Evolutionary conservation across 2,888 invertebrate genomes (phyloP), one percentile per base, ranked within the genome.

Genomic region (Caradrina kadenii): DNA sequence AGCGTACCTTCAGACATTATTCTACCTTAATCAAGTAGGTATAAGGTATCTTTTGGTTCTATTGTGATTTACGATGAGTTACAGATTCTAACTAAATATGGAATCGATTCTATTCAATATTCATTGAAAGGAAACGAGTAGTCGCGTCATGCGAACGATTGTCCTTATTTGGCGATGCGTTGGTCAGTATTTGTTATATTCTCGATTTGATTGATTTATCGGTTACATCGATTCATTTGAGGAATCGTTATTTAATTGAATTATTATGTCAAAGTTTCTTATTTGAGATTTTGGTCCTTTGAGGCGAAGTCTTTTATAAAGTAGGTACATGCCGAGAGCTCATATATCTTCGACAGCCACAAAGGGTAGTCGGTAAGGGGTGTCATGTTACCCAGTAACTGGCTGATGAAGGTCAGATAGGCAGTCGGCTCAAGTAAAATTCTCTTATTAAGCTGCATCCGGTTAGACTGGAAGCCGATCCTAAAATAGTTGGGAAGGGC

Each of bases 31-130:
- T 1, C 0, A 0, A 5, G 8, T 8, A n/a, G 0, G 0, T 0
- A 56, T 78, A 80, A 69, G 61, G 82, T 52, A 21, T 62, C 58
- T 15, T 64, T 61, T 55, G 10, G 22, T 15, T 4, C n/a, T 35
- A 19, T 21, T 42, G 13, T 55, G 6, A 21, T 22, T 49, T 21
- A 61, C 15, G 26, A 35, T 59, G 55, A 63, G 56, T 59, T 75
- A 73, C 55, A 72, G 64, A 76, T 70, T 79, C 69, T 63, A 59
- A 76, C 84, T 84, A 80, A 77, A 82, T 82, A 83, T 73, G 82
- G 78, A 73, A 60, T 73, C 17, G 74, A 75, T 63, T 82, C 61
- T 80, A 74, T 73, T 76, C 55, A 69, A 70, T 80, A 84, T 70
- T 71, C 71, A 76, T 82, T 66, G 73, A 61, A 73, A 72, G 74